Base-by-base conservation (phyloP, 2,113 vertebrate genomes). In the Eudyptes chrysolophus region DNA sequence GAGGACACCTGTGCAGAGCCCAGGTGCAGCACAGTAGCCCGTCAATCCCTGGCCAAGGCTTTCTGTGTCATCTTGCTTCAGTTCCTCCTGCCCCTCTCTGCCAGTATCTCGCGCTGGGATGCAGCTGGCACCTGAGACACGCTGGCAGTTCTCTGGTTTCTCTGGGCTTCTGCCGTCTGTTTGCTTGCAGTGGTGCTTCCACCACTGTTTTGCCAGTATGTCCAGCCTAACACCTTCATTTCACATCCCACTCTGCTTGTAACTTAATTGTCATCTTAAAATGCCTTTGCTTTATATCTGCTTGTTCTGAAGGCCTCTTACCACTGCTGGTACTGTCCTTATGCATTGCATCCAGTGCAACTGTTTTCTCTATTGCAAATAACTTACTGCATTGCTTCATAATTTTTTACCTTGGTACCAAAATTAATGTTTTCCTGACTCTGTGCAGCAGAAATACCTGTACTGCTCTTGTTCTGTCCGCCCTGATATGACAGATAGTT, bases 41-140 rank as follows among this genome's bases (percentile, higher is more conserved):
- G 0, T 34, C 84, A 46, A 0, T 11, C 51, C 86, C 61, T 44
- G 52, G 2, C 75, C 66, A 21, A 78, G 60, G 40, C 38, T 72
- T 26, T 11, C 54, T 30, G 44, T 27, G 44, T 4, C 62, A 17
- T 6, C 48, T 21, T n/a, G 25, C 57, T 51, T 20, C 2, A 7
- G n/a, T 55, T 30, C 40, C 66, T 72, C 11, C 68, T 61, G 66
- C 34, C 64, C 40, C 40, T 30, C 57, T 58, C 38, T 57, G 81
- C 60, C 65, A 36, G 51, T 1, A 1, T 55, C 55, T 52, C 0
- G 0, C 3, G 2, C 19, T 0, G 7, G 83, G 61, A 7, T 5
- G 26, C 3, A 6, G 24, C 44, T 11, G 65, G 70, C 32, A 46
- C 30, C n/a, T 26, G 7, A 75, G 62, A 51, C 57, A 44, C 8